Base-by-base conservation (phyloP, 2,888 invertebrate genomes). In the Apamea crenata region DNA sequence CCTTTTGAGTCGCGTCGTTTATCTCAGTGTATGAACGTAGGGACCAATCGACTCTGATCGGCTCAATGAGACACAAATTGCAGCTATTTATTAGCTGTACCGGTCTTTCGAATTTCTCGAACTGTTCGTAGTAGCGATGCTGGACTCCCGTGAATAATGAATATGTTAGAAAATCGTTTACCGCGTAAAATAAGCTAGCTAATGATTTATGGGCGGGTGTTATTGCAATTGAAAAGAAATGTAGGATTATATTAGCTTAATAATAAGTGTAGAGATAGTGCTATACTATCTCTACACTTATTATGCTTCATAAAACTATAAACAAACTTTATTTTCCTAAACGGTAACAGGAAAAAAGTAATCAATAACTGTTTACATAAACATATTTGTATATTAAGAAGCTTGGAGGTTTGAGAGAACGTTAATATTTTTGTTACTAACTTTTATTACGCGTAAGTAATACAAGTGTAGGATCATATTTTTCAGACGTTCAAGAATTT, bases 401-500 rank as follows among this genome's bases (percentile, higher is more conserved):
- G 6, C 12, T 56, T 2, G 21, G 3, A 29, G 25, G 18, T 53
- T 25, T 65, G n/a, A 40, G 1, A 77, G 25, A 50, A 40, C n/a
- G 0, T 32, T 10, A 21, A 10, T 16, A 10, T 25, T 47, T 44
- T 47, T 21, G 25, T 21, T 32, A n/a, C 1, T 25, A 21, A 5
- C n/a, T 65, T 65, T 21, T 59, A n/a, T 12, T 68, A 16, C 18
- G 29, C 56, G 25, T 40, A 25, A 12, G 21, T 36, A 47, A 36
- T 40, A 53, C 10, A 40, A 29, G 21, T 21, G 16, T 16, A n/a
- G 6, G 21, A 66, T 36, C 25, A 65, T 47, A 59, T 21, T 53
- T 71, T 18, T 16, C 18, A 67, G 12, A 72, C 53, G 16, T 70
- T 53, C 25, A 77, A 85, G 77, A 85, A 73, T 74, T 69, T 68